phyloP scores from a whole-genome alignment of 2,888 invertebrate genomes.

The Parascotia fuliginaria region DNA sequence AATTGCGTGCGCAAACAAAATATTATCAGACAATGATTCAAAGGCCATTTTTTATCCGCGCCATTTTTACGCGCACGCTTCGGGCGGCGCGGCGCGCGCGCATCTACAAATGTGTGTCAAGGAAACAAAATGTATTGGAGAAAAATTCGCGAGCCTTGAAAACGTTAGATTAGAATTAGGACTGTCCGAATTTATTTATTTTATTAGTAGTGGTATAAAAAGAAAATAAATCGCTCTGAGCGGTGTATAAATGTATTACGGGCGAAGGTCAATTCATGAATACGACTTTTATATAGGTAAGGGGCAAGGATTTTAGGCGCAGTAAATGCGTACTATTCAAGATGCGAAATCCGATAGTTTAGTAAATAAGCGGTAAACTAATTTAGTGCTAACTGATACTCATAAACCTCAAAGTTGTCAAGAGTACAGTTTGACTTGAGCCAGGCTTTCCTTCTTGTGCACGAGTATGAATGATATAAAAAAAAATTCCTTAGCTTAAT shows the following conservation, averaged over 20 bases:
- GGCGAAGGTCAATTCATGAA: conserved; percentile 12
- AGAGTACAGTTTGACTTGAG: no score
- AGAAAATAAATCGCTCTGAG: conserved; percentile 33
- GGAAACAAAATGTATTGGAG: conserved; percentile 70
- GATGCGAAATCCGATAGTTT: no score
- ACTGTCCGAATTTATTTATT: conserved; percentile 71
- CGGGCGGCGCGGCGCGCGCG: conserved; percentile 59
- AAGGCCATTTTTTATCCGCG: conserved; percentile 38
- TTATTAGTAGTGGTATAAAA: conserved; percentile 48
- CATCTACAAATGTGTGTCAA: conserved; percentile 71
- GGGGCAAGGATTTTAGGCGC: no score
- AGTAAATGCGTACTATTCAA: no score
- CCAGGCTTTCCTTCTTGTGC: no score
- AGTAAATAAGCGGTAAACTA: no score
- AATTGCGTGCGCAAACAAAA: conserved; percentile 21
- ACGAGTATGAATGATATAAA: no score
- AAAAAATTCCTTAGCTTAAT: no score
- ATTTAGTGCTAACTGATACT: no score
- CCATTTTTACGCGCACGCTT: conserved; percentile 58
- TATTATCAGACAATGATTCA: conserved; percentile 37
- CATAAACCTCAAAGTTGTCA: no score
- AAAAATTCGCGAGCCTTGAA: conserved; percentile 80
- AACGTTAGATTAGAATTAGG: conserved; percentile 75
- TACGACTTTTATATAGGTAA: neutral
- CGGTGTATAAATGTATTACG: conserved; percentile 11